Conservation (phyloP, 2,888 invertebrate species). For the Alloplasta piceator region DNA sequence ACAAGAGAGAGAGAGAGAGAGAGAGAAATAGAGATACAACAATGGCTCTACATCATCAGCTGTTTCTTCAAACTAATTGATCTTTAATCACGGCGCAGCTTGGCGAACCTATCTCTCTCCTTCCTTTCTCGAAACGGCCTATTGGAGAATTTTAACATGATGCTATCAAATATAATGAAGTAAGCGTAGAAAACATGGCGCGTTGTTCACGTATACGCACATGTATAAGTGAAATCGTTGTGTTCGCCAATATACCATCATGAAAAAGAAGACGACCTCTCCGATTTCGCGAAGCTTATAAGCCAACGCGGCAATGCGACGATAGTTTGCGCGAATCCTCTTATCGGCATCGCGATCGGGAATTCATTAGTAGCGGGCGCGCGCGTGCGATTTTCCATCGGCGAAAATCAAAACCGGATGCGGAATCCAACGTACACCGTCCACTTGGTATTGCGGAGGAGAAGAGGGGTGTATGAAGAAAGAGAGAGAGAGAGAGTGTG, state of each 20-base stretch:
- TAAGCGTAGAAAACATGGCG: constrained; percentile 19
- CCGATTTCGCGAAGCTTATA: constrained; percentile 47
- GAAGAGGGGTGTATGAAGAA: constrained; percentile 2
- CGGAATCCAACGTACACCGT: constrained; percentile 65
- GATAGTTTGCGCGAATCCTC: constrained; percentile 45
- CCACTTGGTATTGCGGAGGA: background rate
- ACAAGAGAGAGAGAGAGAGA: constrained; percentile 25
- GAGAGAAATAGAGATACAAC: constrained; percentile 29
- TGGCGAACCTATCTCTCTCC: background rate
- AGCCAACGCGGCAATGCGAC: constrained; percentile 29
- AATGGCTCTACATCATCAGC: constrained; percentile 40
- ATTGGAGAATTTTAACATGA: constrained; percentile 45
- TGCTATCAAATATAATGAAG: constrained; percentile 51
- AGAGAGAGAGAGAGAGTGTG: background rate
- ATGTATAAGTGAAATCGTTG: background rate
- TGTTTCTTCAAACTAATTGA: constrained; percentile 41
- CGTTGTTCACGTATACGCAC: background rate
- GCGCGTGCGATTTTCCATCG: constrained; percentile 51
- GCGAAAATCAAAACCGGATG: constrained; percentile 76
- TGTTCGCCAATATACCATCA: background rate
- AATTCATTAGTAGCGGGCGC: constrained; percentile 69
- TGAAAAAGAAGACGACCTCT: constrained; percentile 56
- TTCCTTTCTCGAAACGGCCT: background rate
- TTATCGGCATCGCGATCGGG: constrained; percentile 72
- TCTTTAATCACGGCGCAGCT: constrained; percentile 29